Conservation (phyloP, 2,888 invertebrate species). For the Dryococelus australis region DNA sequence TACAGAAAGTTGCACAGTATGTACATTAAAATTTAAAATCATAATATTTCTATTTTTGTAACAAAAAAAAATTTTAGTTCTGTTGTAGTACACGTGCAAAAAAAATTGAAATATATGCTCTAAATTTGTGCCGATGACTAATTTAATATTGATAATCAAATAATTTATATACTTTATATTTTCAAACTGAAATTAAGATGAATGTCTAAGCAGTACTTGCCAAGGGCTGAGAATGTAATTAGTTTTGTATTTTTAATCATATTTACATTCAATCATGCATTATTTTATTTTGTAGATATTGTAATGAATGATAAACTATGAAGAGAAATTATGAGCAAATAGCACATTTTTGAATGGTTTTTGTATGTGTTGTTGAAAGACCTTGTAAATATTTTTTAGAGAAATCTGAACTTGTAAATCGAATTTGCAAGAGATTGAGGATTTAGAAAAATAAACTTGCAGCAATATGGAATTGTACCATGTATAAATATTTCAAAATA, state of each 20-base stretch:
- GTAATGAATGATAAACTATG: background rate
- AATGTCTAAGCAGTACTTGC: background rate
- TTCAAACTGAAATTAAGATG: background rate
- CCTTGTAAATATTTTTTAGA: background rate
- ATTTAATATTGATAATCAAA: background rate
- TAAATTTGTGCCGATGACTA: no score
- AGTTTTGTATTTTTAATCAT: background rate
- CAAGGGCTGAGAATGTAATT: background rate
- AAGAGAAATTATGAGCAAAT: background rate
- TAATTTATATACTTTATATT: background rate
- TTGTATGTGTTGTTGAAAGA: background rate
- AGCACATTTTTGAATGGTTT: background rate
- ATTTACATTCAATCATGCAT: background rate
- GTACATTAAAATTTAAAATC: background rate
- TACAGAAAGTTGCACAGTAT: background rate
- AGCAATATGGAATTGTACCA: background rate
- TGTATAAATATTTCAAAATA: background rate
- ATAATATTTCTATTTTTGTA: background rate
- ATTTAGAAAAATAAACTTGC: background rate
- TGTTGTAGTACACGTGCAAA: no score
- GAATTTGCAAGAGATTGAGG: background rate
- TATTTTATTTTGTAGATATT: background rate
- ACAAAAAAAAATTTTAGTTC: no score
- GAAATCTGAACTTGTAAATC: background rate
- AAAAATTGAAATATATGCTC: no score